phyloP scores from a whole-genome alignment of 2,888 invertebrate species.

The Agrotis ipsilon region DNA sequence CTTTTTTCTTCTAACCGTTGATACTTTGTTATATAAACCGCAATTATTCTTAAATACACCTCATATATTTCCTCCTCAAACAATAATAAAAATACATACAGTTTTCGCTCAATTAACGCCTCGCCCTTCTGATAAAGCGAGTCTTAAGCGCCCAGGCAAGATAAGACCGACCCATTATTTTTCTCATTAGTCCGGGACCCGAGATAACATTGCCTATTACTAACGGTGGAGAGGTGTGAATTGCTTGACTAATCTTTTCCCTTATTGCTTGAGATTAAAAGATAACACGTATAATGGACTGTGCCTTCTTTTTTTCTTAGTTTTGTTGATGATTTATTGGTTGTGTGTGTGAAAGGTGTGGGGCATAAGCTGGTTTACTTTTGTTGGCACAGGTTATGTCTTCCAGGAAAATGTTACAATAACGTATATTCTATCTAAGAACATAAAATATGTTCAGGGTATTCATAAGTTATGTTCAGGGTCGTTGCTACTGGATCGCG shows the following conservation, averaged over 20 bases:
- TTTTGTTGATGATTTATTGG: constrained; percentile 54
- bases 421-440: too few species aligned
- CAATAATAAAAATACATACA: constrained; percentile 63
- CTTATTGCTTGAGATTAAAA: constrained; percentile 71
- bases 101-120: constrained; percentile 63
- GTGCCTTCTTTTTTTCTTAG: constrained; percentile 54
- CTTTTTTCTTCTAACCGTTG: too few species aligned
- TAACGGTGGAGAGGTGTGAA: constrained; percentile 64
- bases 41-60: constrained; percentile 7
- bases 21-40: not conserved
- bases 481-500: too few species aligned
- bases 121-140: constrained; percentile 54
- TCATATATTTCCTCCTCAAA: constrained; percentile 30
- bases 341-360: not conserved
- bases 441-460: too few species aligned
- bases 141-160: constrained; percentile 63
- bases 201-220: constrained; percentile 67
- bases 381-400: not conserved
- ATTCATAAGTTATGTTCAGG: too few species aligned
- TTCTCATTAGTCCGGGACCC: constrained; percentile 66
- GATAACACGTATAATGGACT: constrained; percentile 64
- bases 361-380: not conserved
- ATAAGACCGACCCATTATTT: constrained; percentile 67
- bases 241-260: constrained; percentile 71
- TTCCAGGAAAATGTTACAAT: not conserved